Conservation (phyloP, 2,113 vertebrate genomes). For the Falcunculus frontatus region DNA sequence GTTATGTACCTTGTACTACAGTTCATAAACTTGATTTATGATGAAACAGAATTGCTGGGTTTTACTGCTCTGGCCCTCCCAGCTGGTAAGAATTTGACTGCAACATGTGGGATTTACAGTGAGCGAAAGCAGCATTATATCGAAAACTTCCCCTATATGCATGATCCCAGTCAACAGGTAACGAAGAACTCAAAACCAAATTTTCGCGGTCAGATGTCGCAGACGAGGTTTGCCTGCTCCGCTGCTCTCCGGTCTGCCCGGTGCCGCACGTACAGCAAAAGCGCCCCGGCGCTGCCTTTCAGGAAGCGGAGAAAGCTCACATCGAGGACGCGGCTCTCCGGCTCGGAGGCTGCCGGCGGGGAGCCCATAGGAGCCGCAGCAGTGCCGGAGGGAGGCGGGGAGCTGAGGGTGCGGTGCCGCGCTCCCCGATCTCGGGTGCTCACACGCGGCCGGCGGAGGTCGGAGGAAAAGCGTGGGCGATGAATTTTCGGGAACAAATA, state of each 20-base stretch:
- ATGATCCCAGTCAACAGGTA: background rate
- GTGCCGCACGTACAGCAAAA: background rate
- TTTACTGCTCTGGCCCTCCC: constrained; percentile 50
- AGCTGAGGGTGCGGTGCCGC: background rate
- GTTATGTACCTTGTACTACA: constrained; percentile 38
- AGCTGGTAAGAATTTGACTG: constrained; percentile 39
- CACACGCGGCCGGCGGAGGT: background rate
- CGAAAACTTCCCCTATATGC: background rate
- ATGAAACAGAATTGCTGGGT: background rate
- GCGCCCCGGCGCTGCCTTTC: background rate
- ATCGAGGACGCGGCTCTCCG: background rate
- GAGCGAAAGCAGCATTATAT: background rate
- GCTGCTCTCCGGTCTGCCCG: background rate
- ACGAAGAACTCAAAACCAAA: background rate
- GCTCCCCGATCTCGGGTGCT: background rate
- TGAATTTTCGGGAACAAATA: background rate
- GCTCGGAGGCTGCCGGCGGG: background rate
- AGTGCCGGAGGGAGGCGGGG: fast-evolving
- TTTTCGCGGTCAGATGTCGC: background rate
- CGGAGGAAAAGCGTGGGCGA: fast-evolving
- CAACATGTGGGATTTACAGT: constrained; percentile 4
- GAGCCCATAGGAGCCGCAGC: background rate
- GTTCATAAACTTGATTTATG: constrained; percentile 60
- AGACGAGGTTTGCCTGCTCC: background rate
- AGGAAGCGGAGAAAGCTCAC: fast-evolving